These are phyloP conservation scores for Syngnathus scovelli DNA, from an alignment of 2,113 vertebrate species.

Conservation along the genomic window DNA sequence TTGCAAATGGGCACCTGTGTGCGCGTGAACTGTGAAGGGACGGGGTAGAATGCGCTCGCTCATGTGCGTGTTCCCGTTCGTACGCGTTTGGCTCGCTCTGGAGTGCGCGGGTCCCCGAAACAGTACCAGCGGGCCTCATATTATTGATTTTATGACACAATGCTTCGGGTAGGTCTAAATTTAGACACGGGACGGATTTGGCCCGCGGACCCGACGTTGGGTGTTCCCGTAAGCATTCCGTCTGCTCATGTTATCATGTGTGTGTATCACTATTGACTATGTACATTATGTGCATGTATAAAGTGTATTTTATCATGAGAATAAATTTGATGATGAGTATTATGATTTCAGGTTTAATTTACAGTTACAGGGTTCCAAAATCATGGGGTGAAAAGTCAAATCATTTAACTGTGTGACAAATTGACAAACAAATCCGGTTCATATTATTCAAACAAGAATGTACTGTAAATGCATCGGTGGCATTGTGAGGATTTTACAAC, in stretches of 20 bases:
- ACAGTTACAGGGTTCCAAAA: not conserved
- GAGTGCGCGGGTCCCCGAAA: too few relatives aligned
- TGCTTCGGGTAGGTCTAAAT: too few relatives aligned
- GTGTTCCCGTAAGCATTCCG: too few relatives aligned
- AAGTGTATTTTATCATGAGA: not conserved
- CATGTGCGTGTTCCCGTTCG: too few relatives aligned
- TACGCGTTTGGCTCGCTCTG: too few relatives aligned
- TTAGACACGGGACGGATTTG: too few relatives aligned
- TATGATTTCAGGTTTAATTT: not conserved
- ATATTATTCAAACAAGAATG: not conserved
- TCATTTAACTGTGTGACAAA: not conserved
- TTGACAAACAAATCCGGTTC: not conserved
- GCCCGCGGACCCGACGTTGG: too few relatives aligned
- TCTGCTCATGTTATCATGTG: not conserved
- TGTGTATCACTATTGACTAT: not conserved
- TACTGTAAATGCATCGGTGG: not conserved
- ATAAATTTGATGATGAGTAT: not conserved
- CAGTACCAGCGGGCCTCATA: too few relatives aligned
- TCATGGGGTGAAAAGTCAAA: not conserved
- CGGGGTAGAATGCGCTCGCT: too few relatives aligned
- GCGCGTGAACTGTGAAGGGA: too few relatives aligned
- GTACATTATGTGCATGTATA: not conserved
- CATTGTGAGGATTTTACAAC: not conserved
- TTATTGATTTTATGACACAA: too few relatives aligned
- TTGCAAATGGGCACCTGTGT: too few relatives aligned